phyloP scores from a whole-genome alignment of 2,888 invertebrate genomes.

The Silvanus unidentatus region DNA sequence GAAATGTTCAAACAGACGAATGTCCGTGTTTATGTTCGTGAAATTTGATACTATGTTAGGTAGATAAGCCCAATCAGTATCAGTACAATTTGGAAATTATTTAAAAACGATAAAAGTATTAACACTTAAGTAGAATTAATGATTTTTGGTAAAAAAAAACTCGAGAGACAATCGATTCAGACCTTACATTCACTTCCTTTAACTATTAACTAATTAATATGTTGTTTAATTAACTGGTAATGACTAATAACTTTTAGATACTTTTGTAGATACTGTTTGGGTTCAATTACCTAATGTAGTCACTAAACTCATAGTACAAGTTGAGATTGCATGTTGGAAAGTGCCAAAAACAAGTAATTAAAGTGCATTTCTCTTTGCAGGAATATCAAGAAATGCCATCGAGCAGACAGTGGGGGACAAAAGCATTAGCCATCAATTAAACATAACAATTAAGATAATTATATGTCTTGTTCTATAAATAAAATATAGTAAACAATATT shows the following conservation, averaged over 20 bases:
- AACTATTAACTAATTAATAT: too few species aligned
- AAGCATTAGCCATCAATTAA: conserved; percentile 22
- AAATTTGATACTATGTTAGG: conserved; percentile 40
- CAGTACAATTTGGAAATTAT: conserved; percentile 9
- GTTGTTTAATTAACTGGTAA: too few species aligned
- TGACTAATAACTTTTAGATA: too few species aligned
- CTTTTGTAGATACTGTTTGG: conserved; percentile 25
- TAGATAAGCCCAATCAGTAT: conserved; percentile 36
- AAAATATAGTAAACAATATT: background rate
- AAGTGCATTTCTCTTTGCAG: conserved; percentile 28
- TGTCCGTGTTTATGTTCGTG: conserved; percentile 47
- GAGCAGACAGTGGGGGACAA: conserved; percentile 26
- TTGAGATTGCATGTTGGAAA: background rate
- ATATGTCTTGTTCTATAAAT: too few species aligned
- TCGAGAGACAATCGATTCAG: too few species aligned
- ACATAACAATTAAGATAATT: conserved; percentile 9
- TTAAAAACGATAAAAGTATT: background rate
- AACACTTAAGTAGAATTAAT: too few species aligned
- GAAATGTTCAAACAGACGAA: conserved; percentile 34
- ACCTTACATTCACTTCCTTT: too few species aligned
- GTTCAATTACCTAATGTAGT: conserved; percentile 25
- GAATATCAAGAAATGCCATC: conserved; percentile 38
- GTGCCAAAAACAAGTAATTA: background rate
- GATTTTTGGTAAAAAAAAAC: too few species aligned
- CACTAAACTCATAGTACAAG: background rate